Conservation (phyloP, 2,797 vertebrate species). For the Petrocephalus sullivani region DNA sequence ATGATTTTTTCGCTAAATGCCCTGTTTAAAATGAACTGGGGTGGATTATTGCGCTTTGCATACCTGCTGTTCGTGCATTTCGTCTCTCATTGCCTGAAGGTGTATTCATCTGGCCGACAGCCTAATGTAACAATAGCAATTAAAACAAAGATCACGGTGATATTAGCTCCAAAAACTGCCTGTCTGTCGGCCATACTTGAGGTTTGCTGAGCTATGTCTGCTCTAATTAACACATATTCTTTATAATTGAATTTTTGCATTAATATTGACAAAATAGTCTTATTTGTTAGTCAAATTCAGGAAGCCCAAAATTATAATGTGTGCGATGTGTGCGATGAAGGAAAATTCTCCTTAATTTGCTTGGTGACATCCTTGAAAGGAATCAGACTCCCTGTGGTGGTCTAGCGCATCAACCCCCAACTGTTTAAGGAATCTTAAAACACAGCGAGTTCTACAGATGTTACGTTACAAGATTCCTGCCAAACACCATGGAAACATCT, state of each 20-base stretch:
- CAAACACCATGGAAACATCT: conserved; percentile 34
- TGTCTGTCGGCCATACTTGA: background rate
- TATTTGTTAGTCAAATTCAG: background rate
- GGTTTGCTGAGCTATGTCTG: background rate
- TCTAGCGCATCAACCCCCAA: background rate
- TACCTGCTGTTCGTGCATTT: background rate
- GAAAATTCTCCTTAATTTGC: background rate
- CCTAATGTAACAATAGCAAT: conserved; percentile 8
- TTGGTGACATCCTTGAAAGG: background rate
- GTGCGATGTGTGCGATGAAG: background rate
- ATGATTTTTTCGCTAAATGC: conserved; percentile 9
- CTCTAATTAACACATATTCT: background rate
- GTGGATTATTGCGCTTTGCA: conserved; percentile 9
- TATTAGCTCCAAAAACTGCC: background rate
- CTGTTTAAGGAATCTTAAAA: conserved; percentile 15
- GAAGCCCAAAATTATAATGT: background rate
- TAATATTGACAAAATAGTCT: background rate
- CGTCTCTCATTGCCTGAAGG: background rate
- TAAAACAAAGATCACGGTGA: background rate
- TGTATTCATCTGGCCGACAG: background rate
- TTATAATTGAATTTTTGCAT: background rate
- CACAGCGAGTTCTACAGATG: conserved; percentile 32
- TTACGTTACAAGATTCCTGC: conserved; percentile 27
- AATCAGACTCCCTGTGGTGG: background rate
- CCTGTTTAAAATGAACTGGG: background rate